phyloP scores from a whole-genome alignment of 1,140 invertebrate genomes.

The Chironomus tepperi region DNA sequence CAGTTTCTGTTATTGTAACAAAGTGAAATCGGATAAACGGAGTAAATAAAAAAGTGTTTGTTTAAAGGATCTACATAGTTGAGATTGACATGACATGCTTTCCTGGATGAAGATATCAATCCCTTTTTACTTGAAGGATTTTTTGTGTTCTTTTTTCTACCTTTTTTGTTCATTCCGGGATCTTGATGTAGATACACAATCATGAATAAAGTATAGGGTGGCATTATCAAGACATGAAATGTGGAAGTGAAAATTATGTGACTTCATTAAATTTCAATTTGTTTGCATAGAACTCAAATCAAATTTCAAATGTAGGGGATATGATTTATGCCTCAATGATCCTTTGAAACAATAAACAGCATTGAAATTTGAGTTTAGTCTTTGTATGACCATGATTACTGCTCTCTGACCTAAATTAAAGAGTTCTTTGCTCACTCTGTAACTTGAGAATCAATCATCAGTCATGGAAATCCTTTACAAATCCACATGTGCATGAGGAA shows the following conservation, averaged over 20 bases:
- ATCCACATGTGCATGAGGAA: too few relatives aligned
- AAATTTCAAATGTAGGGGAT: background rate
- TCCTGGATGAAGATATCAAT: background rate
- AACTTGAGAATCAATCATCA: too few relatives aligned
- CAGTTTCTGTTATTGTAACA: conserved; percentile 10
- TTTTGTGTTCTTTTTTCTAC: too few relatives aligned
- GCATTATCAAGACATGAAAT: background rate
- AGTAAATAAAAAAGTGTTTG: conserved; percentile 3
- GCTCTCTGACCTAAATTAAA: background rate
- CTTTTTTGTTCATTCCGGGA: conserved; percentile 11
- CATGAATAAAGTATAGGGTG: background rate
- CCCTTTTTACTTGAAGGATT: background rate
- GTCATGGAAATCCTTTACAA: too few relatives aligned
- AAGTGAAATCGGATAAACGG: background rate
- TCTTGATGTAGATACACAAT: background rate
- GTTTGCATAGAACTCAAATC: conserved; percentile 6
- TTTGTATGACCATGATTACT: background rate
- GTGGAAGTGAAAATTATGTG: conserved; percentile 5
- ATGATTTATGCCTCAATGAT: too few relatives aligned
- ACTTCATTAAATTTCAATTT: background rate
- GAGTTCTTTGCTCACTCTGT: background rate
- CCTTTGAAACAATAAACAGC: too few relatives aligned
- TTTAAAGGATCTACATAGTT: conserved; percentile 8
- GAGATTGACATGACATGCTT: background rate
- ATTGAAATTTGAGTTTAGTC: too few relatives aligned